Conservation (phyloP, 2,113 vertebrate genomes). For the Rhinoptilus africanus region DNA sequence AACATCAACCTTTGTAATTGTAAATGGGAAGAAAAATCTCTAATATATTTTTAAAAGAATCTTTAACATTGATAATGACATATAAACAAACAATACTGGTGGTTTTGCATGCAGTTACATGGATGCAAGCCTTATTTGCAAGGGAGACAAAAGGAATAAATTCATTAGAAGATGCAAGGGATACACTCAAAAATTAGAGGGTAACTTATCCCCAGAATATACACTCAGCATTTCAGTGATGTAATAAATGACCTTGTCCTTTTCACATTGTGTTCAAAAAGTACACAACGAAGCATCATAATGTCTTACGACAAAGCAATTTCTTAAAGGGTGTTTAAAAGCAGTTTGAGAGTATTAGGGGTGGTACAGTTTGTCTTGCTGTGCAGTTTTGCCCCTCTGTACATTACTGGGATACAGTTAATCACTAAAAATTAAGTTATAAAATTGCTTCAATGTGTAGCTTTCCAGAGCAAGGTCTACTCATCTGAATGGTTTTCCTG, state of each 20-base stretch:
- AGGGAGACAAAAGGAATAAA: not conserved
- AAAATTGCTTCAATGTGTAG: not conserved
- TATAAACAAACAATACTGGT: not conserved
- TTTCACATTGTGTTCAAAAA: not conserved
- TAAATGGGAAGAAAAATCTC: not conserved
- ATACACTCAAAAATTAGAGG: not conserved
- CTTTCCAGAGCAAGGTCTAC: not conserved
- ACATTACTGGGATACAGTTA: not conserved
- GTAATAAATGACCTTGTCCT: constrained; percentile 3
- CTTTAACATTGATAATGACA: not conserved
- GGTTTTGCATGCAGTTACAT: not conserved
- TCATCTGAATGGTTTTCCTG: not conserved
- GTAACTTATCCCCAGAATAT: not conserved
- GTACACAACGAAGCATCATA: not conserved
- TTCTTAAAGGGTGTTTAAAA: constrained; percentile 38
- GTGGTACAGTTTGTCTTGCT: not conserved
- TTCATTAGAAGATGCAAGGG: not conserved
- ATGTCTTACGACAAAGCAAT: constrained; percentile 26
- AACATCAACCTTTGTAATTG: not conserved
- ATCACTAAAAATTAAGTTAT: not conserved
- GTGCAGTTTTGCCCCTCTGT: not conserved
- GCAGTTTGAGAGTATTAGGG: not conserved
- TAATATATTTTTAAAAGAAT: not conserved
- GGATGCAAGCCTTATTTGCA: not conserved
- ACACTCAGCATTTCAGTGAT: not conserved